These are phyloP conservation scores for Halichoerus grypus DNA, from an alignment of 2,113 vertebrate genomes.

Conservation along the genomic window DNA sequence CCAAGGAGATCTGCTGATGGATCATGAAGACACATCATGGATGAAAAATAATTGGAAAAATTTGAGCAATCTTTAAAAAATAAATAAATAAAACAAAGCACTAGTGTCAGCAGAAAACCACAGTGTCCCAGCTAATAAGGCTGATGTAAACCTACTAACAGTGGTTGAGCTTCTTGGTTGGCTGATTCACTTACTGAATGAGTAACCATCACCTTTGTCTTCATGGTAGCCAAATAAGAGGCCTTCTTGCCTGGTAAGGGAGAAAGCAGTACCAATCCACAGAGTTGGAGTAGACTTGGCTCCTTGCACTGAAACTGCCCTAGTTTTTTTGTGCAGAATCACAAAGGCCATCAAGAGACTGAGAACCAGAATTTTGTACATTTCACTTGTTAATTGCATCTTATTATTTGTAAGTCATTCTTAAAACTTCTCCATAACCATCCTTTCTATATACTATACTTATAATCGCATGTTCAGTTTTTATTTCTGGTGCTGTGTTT, in stretches of 20 bases:
- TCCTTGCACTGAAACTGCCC: not conserved
- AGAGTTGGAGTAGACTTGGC: not conserved
- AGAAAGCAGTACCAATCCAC: not conserved
- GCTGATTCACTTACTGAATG: not conserved
- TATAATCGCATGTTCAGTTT: not conserved
- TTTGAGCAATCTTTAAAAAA: not conserved
- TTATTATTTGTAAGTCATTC: not conserved
- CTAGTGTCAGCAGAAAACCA: not conserved
- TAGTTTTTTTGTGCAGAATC: not conserved
- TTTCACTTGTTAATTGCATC: not conserved
- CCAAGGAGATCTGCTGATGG: not conserved
- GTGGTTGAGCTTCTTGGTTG: rapidly evolving
- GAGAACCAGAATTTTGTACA: not conserved
- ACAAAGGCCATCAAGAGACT: not conserved
- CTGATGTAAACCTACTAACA: rapidly evolving
- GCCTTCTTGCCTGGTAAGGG: not conserved
- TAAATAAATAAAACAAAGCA: not conserved
- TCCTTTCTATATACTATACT: not conserved
- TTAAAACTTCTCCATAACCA: not conserved
- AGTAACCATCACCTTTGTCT: not conserved
- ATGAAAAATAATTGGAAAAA: not conserved
- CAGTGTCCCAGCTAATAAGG: not conserved
- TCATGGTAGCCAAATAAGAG: not conserved
- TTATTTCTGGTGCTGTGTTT: not conserved
- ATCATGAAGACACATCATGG: not conserved